These are phyloP conservation scores for Microctonus hyperodae DNA, from an alignment of 2,888 invertebrate genomes.

Conservation along the genomic window DNA sequence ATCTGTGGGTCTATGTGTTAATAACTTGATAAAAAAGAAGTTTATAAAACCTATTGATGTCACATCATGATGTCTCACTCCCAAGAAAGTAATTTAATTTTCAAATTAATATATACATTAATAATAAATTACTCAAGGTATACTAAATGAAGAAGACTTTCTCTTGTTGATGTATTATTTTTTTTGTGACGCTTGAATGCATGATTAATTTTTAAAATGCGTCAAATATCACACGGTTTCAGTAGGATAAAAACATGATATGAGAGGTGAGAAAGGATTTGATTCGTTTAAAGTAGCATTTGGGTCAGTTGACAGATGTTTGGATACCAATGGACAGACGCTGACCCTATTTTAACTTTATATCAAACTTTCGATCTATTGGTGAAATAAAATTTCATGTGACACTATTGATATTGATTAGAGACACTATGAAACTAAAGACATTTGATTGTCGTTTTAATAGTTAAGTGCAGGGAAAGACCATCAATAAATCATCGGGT, in stretches of 20 bases:
- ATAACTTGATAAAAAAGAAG: constrained; percentile 1
- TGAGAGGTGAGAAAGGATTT: constrained; percentile 5
- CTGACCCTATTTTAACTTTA: constrained; percentile 5
- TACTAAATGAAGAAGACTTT: background rate
- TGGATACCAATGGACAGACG: constrained; percentile 9
- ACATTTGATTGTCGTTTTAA: background rate
- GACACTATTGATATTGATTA: constrained; percentile 23
- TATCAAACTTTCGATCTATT: constrained; percentile 28
- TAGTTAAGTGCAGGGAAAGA: background rate
- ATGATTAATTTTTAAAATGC: background rate
- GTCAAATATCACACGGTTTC: background rate
- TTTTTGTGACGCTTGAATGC: background rate
- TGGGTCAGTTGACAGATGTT: constrained; percentile 21
- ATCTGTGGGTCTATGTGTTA: no score
- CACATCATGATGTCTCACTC: background rate
- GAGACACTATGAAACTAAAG: constrained; percentile 7
- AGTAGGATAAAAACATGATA: background rate
- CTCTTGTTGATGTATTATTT: background rate
- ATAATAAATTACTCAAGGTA: background rate
- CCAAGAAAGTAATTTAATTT: no score
- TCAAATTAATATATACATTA: no score
- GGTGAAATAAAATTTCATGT: constrained; percentile 1
- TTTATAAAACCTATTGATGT: background rate
- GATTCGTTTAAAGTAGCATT: constrained; percentile 18
- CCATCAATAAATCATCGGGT: background rate